These are phyloP conservation scores for Echiichthys vipera DNA, from an alignment of 2,797 vertebrate species.

Conservation along the genomic window DNA sequence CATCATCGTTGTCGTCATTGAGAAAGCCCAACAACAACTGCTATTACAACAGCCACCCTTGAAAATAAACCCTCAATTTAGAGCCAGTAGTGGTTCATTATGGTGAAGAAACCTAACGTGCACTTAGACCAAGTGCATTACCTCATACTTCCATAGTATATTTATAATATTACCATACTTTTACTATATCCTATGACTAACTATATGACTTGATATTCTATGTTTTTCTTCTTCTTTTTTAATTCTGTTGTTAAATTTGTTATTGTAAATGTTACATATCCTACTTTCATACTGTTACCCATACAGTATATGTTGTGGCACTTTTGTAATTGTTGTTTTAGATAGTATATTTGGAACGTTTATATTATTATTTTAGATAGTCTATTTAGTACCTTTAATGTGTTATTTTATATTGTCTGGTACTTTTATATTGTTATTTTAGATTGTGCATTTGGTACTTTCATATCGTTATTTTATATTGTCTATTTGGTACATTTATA, in stretches of 20 bases:
- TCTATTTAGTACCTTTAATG: background rate
- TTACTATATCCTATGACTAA: too few species aligned
- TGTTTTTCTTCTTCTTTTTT: too few species aligned
- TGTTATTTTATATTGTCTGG: background rate
- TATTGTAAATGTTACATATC: too few species aligned
- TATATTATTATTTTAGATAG: background rate
- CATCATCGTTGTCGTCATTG: slow-evolving; percentile 8
- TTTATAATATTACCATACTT: background rate
- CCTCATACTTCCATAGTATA: too few species aligned
- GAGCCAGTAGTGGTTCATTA: background rate
- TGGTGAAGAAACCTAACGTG: background rate
- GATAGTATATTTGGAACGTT: too few species aligned
- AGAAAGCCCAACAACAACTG: slow-evolving; percentile 13
- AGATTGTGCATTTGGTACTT: background rate
- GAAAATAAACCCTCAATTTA: slow-evolving; percentile 19
- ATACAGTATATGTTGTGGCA: background rate
- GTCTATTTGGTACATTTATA: background rate
- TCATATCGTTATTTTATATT: background rate
- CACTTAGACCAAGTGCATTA: too few species aligned
- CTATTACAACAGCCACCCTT: slow-evolving; percentile 14
- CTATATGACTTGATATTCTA: too few species aligned
- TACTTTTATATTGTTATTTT: background rate
- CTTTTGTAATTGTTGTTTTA: too few species aligned
- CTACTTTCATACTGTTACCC: too few species aligned
- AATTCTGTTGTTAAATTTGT: background rate